Conservation (phyloP, 2,113 vertebrate species). For the Dendropsophus ebraccatus region DNA sequence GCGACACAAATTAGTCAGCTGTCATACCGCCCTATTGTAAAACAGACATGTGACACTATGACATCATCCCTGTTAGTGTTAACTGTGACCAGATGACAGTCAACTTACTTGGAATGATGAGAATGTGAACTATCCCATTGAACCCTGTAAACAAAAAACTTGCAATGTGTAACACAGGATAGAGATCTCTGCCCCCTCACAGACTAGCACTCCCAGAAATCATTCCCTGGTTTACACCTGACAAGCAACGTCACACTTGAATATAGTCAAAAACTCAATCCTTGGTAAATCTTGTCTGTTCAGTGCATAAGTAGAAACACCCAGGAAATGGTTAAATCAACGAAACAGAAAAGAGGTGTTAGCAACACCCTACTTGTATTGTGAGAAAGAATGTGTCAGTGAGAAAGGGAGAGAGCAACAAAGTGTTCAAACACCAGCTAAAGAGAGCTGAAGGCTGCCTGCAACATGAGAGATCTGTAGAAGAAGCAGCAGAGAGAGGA, state of each 20-base stretch:
- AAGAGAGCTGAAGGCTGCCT: background rate
- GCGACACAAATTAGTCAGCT: constrained; percentile 32
- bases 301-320: background rate
- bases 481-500: background rate
- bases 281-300: background rate
- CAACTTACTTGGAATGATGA: constrained; percentile 18
- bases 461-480: background rate
- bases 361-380: constrained; percentile 50
- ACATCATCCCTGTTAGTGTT: background rate
- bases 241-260: background rate
- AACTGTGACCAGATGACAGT: constrained; percentile 24
- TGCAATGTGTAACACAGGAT: background rate
- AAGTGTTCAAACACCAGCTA: constrained; percentile 43
- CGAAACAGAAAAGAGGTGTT: constrained; percentile 44
- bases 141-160: constrained; percentile 27
- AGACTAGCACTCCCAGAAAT: background rate
- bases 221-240: background rate
- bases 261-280: no score
- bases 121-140: constrained; percentile 34
- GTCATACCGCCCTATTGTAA: constrained; percentile 31
- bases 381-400: constrained; percentile 53
- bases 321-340: constrained; percentile 33
- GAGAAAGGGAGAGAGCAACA: constrained; percentile 37
- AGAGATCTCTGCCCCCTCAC: background rate
- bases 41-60: constrained; percentile 22